phyloP scores from a whole-genome alignment of 2,113 vertebrate genomes.

The Indicator maculatus region DNA sequence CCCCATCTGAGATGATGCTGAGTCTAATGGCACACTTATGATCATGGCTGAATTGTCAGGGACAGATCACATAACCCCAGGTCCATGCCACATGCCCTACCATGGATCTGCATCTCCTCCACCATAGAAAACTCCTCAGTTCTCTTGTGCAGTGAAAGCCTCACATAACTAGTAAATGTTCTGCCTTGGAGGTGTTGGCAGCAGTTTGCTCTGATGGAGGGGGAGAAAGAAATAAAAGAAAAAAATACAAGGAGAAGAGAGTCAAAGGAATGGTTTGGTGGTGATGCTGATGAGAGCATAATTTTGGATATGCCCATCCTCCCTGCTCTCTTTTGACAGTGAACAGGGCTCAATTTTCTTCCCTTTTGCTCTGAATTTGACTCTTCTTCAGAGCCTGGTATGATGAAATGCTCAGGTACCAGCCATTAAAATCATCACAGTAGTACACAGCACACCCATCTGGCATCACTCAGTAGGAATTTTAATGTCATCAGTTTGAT shows the following conservation, averaged over 20 bases:
- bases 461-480: neutral
- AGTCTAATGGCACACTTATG: neutral
- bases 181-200: neutral
- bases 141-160: fast-evolving
- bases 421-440: neutral
- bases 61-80: neutral
- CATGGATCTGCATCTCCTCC: fast-evolving
- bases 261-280: neutral
- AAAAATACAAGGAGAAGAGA: neutral
- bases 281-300: slow-evolving; percentile 12
- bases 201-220: neutral
- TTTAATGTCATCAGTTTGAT: neutral
- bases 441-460: neutral
- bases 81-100: fast-evolving
- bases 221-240: no score
- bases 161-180: neutral
- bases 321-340: neutral
- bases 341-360: neutral
- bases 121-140: neutral
- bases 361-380: neutral
- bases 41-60: neutral
- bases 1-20: neutral
- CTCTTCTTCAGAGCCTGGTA: neutral
- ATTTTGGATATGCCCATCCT: fast-evolving
- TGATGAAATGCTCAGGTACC: neutral